Evolutionary conservation across 2,888 invertebrate genomes (phyloP).

Genomic region (Marasmarcha lunaedactyla): DNA sequence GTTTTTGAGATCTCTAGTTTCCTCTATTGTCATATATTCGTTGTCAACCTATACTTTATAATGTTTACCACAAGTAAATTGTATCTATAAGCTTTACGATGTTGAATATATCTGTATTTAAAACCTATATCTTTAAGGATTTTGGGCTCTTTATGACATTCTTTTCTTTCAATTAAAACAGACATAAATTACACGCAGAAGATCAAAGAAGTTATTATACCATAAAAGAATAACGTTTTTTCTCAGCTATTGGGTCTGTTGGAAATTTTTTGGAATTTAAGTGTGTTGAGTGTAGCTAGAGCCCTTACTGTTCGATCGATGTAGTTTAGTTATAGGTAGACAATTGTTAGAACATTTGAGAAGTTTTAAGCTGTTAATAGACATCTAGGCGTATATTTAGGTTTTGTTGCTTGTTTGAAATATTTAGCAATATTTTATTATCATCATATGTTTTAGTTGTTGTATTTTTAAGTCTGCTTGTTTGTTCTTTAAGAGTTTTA

Average conservation of each 20-base stretch:
- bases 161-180: constrained; percentile 19
- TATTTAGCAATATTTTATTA: constrained; percentile 1
- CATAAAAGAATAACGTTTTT: no score
- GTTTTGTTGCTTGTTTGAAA: constrained; percentile 5
- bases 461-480: not conserved
- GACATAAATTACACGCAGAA: no score
- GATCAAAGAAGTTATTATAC: no score
- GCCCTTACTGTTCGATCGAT: constrained; percentile 45
- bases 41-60: not conserved
- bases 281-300: constrained; percentile 20
- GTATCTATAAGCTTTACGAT: constrained; percentile 60
- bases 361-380: constrained; percentile 29
- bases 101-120: constrained; percentile 51
- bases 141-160: constrained; percentile 25
- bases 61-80: constrained; percentile 8
- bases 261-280: constrained; percentile 7
- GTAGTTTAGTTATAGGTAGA: constrained; percentile 43
- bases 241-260: no score
- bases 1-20: constrained; percentile 16
- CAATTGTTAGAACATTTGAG: constrained; percentile 49
- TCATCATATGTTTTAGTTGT: not conserved
- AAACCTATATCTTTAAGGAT: constrained; percentile 27
- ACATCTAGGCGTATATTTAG: constrained; percentile 15
- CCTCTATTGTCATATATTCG: not conserved
- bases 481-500: not conserved